Evolutionary conservation across 92 coral and sea anemone genomes (phyloP).

Genomic region (Metridium senile): DNA sequence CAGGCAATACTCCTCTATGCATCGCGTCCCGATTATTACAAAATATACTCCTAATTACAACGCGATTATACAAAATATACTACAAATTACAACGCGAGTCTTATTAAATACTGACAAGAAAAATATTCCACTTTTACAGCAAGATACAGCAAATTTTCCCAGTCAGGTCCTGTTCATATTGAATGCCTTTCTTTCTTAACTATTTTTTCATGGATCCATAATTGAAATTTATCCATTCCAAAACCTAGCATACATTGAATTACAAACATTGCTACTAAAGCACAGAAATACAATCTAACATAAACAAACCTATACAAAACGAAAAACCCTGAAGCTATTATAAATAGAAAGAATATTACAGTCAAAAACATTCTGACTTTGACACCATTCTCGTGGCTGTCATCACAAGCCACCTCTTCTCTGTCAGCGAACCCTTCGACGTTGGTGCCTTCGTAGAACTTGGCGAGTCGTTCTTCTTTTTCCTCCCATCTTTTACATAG

Average conservation of each 20-base stretch:
- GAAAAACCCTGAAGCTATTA: neutral
- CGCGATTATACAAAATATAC: too few relatives aligned
- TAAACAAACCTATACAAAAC: conserved; percentile 20
- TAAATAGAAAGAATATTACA: conserved; percentile 10
- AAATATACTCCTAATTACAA: too few relatives aligned
- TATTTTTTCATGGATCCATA: conserved; percentile 22
- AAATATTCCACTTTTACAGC: too few relatives aligned
- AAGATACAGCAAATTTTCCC: too few relatives aligned
- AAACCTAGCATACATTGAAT: conserved; percentile 20
- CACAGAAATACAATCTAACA: conserved; percentile 23
- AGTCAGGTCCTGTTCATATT: too few relatives aligned
- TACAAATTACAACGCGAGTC: too few relatives aligned
- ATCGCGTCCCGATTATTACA: too few relatives aligned
- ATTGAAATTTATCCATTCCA: conserved; percentile 45
- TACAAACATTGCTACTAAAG: conserved; percentile 3
- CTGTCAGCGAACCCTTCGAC: conserved; percentile 18
- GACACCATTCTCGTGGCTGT: conserved; percentile 3
- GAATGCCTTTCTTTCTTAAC: neutral
- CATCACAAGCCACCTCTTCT: conserved; percentile 17
- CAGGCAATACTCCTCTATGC: too few relatives aligned
- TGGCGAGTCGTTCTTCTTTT: conserved; percentile 71
- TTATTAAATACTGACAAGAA: too few relatives aligned
- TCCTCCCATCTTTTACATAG: conserved; percentile 77
- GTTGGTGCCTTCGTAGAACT: conserved; percentile 51
- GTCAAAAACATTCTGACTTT: conserved; percentile 9